These are phyloP conservation scores for Leptothorax acervorum DNA, from an alignment of 2,888 invertebrate genomes.

Conservation along the genomic window DNA sequence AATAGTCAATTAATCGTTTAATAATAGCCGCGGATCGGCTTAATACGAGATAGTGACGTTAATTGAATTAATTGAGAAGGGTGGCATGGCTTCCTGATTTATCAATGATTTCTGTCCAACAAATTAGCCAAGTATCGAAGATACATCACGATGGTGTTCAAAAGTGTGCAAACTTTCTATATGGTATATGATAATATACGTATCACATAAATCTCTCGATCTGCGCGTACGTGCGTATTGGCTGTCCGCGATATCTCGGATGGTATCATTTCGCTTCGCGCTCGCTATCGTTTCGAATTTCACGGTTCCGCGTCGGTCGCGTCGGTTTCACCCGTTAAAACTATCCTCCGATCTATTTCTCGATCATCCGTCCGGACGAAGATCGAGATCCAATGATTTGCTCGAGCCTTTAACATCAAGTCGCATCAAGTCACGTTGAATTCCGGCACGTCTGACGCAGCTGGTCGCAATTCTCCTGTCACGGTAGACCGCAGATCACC, in stretches of 20 bases:
- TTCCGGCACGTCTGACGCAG: conserved; percentile 47
- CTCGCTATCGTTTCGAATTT: conserved; percentile 55
- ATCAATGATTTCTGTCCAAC: not conserved
- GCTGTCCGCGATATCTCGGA: not conserved
- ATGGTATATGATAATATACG: not conserved
- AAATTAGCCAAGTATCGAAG: not conserved
- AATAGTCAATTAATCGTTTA: conserved; percentile 8
- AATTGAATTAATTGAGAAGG: conserved; percentile 10
- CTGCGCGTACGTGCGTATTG: not conserved
- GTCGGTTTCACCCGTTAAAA: conserved; percentile 25
- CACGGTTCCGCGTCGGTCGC: conserved; percentile 30
- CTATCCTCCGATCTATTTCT: not conserved
- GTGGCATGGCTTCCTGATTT: not conserved
- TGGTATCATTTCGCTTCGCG: conserved; percentile 25
- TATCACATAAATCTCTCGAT: not conserved
- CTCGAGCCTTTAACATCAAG: conserved; percentile 26
- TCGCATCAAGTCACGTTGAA: conserved; percentile 40
- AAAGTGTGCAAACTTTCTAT: conserved; percentile 10
- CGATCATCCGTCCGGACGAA: not conserved
- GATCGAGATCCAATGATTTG: conserved; percentile 28
- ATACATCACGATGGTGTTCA: not conserved
- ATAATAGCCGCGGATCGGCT: not conserved
- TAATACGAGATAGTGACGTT: not conserved
- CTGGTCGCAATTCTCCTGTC: conserved; percentile 45
- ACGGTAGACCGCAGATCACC: conserved; percentile 38